Base-by-base conservation (phyloP, 2,797 vertebrate species). In the Gymnoscopelus braueri region DNA sequence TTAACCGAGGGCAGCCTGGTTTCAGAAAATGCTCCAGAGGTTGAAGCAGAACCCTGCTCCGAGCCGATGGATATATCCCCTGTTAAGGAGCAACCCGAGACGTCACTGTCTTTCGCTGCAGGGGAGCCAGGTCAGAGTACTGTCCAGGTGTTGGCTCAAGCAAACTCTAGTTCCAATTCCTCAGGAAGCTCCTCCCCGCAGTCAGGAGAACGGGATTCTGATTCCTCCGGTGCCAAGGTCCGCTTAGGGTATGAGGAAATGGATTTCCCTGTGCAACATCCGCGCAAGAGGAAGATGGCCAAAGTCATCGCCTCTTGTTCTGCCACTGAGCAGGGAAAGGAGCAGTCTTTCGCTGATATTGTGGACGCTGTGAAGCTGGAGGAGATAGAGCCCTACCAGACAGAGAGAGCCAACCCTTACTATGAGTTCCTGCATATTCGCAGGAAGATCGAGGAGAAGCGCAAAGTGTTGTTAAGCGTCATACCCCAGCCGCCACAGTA, bases 391-490 rank as follows among this genome's bases (percentile, higher is more conserved):
- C 98, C 98, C 0, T 99, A 99, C 82, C 97, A 96, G 91, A 97
- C 98, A 0, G 98, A 99, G 82, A 92, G 98, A 63, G 96, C 97
- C 79, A 99, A 99, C 93, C 98, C 98, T 0, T 99, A 99, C 89
- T 99, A 98, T 75, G 98, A 99, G 80, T 99, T 96, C 81, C 91
- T 99, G 83, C 98, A 99, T 87, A 99, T 99, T 89, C 93, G 98
- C 57, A 97, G 92, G 88, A 99, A 98, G 90, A 98, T 99, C 55
- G 98, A 99, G 88, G 98, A 99, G 91, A 98, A 97, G 81, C 96
- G 97, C 85, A 99, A 99, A 87, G 94, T 99, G 78, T 74, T 99
- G 65, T 98, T 96, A 89, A 98, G 96, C 47, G 97, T 99, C 77
- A 97, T 94, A 62, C 98, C 98, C 39, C 98, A 99, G 82, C 97